Base-by-base conservation (phyloP, 2,888 invertebrate genomes). In the Drosophila kambysellisi region DNA sequence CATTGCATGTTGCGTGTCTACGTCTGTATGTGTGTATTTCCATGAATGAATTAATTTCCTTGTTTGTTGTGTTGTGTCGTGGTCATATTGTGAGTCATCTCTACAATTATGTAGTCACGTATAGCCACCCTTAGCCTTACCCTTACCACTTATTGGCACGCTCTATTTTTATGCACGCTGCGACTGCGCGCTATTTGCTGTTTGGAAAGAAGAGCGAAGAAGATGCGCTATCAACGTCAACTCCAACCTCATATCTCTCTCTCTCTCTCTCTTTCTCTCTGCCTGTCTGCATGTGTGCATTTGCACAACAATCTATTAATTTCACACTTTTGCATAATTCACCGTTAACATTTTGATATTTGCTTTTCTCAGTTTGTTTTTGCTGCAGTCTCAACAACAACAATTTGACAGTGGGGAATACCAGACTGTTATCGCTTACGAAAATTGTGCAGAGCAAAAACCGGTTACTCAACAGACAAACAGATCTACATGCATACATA, bases 31-130 rank as follows among this genome's bases (percentile, higher is more conserved):
- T 41, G 25, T 58, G 35, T 58, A 50, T 35, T 33, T 70, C 48
- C 48, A 43, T 82, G 75, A 79, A 83, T 80, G 83, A 83, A 83
- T 80, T 71, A 75, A 69, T 64, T 75, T 66, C 50, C 69, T 83
- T 71, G 57, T 70, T 63, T 52, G 58, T 20, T 46, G 56, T 30
- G 15, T n/a, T n/a, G n/a, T n/a, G 83, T 48, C 32, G 6, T 9
- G 29, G 37, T 37, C 65, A 41, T 71, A 74, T 30, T 75, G 29
- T 83, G 84, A 83, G 68, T 87, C 77, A 83, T 76, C 61, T 30
- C 32, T 46, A 39, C n/a, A 25, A 32, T n/a, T n/a, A 53, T 25
- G 15, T 15, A 46, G 46, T 0, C 46, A 46, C 15, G 33, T 20
- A 33, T n/a, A 5, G 51, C n/a, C 57, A 30, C 56, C 35, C n/a